Base-by-base conservation (phyloP, 2,888 invertebrate genomes). In the Microctonus aethiopoides region DNA sequence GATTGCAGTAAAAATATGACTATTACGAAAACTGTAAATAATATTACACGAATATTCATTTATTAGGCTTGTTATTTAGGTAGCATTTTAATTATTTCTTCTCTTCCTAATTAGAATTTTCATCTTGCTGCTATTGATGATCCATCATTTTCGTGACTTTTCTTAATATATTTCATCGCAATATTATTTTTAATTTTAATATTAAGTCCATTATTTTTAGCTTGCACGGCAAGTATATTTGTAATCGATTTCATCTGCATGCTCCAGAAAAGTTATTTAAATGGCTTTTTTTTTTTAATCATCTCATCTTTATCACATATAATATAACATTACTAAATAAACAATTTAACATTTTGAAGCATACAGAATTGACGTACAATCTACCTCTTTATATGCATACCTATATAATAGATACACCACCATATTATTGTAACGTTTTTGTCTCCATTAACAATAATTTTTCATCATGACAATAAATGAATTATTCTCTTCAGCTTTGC, bases 161-260 rank as follows among this genome's bases (percentile, higher is more conserved):
- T 57, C 6, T 51, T 64, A 32, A 51, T 62, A 32, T 66, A 65
- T 64, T 46, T 29, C 24, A n/a, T 51, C 36, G 6, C 16, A 46
- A 46, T 57, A 52, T 59, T 34, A 54, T 52, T 52, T 24, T 11
- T 67, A 52, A 56, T 13, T 16, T 54, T 54, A 54, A 26, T 24
- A 56, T 57, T 56, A 56, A 68, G 46, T 70, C 34, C 64, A 67
- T 67, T 73, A 63, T 5, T 73, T 78, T 78, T 67, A 77, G 72
- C 81, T 82, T 83, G 80, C 81, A 82, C 76, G 77, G 80, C 82
- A 83, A 81, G 81, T 76, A 78, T 79, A 76, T 57, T 46, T 54
- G 41, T 61, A 36, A 69, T 59, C 41, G 52, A 78, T 75, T 72
- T 71, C 72, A 70, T 74, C 68, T 67, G 67, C 22, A 72, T 72